Conservation (phyloP, 1,140 invertebrate species). For the Neuroterus valhalla region DNA sequence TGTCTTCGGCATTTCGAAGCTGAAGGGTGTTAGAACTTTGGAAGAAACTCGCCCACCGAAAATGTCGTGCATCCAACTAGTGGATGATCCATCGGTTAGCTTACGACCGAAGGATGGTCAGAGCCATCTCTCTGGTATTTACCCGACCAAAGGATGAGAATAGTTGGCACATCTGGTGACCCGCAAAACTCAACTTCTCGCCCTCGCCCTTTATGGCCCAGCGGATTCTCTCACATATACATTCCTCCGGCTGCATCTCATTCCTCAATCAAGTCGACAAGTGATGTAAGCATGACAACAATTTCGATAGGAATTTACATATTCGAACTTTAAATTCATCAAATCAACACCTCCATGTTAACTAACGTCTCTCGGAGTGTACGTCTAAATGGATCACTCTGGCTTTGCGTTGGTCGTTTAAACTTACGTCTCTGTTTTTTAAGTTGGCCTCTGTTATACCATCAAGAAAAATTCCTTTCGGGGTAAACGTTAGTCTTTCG, state of each 20-base stretch:
- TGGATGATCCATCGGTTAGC: neutral
- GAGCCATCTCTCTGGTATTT: constrained; percentile 1
- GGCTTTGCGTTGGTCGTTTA: too few relatives aligned
- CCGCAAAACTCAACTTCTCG: constrained; percentile 18
- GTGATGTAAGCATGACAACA: too few relatives aligned
- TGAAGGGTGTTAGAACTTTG: neutral
- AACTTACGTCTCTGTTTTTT: too few relatives aligned
- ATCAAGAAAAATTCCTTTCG: too few relatives aligned
- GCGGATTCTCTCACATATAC: constrained; percentile 1
- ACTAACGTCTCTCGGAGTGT: too few relatives aligned
- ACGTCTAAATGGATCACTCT: too few relatives aligned
- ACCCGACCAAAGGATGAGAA: constrained; percentile 16
- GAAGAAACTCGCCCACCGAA: neutral
- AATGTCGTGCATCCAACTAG: neutral
- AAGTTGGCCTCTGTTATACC: too few relatives aligned
- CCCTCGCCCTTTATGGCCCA: neutral
- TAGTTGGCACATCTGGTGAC: constrained; percentile 22
- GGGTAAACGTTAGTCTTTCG: too few relatives aligned
- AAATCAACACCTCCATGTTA: too few relatives aligned
- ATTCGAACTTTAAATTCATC: too few relatives aligned
- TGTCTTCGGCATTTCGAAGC: neutral
- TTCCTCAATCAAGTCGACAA: neutral
- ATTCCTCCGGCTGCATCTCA: neutral
- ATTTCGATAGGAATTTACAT: too few relatives aligned
- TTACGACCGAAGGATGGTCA: neutral